A percentile compares a stretch with the other conserved stretches of the same genome.
phyloP scores from a whole-genome alignment of 2,797 vertebrate genomes.

The Lophotriccus pileatus region DNA sequence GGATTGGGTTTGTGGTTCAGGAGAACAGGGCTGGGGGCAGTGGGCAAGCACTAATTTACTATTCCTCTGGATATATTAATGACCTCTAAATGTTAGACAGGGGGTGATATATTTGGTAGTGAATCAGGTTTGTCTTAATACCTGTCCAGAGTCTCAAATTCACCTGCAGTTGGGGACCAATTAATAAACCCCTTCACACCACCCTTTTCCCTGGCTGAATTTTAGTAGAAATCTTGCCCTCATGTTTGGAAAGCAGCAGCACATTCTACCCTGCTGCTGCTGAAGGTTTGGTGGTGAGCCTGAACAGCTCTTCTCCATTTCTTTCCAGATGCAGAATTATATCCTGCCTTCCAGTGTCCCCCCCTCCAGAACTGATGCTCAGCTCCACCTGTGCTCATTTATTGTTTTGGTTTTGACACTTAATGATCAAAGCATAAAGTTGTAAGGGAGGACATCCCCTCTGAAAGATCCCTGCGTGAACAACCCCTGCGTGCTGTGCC shows the following conservation, averaged over 20 bases:
- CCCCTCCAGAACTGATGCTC: neutral
- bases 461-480: neutral
- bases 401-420: neutral
- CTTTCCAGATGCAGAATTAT: neutral
- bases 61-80: neutral
- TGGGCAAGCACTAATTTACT: neutral
- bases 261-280: rapidly evolving
- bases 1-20: neutral
- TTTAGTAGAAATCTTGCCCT: neutral
- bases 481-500: neutral
- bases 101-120: neutral
- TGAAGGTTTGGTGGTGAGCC: too few species aligned
- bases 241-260: rapidly evolving
- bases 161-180: neutral
- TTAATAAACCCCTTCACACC: neutral
- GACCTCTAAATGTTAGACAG: neutral
- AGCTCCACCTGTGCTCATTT: neutral
- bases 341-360: neutral
- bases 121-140: neutral
- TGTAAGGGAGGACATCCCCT: neutral
- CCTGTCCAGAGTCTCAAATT: too few species aligned
- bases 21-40: neutral
- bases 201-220: too few species aligned
- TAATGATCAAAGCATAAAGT: neutral
- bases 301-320: rapidly evolving